Conservation (phyloP, 2,113 vertebrate species). For the Cranoglanis bouderius region DNA sequence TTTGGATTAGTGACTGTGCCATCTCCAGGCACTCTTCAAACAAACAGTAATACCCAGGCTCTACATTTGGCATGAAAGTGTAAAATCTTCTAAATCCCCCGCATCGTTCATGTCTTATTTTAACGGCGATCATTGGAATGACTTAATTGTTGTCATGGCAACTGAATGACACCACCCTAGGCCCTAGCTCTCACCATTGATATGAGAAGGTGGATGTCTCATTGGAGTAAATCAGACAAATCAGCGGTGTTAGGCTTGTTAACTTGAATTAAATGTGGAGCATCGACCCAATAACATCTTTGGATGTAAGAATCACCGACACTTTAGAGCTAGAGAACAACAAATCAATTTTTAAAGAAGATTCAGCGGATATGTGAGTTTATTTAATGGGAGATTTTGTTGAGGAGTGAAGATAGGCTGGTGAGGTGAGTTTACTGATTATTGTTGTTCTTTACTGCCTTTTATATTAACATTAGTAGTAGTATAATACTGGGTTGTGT, state of each 20-base stretch:
- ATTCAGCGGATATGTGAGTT: not conserved
- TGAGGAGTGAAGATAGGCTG: not conserved
- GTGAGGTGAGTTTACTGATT: not conserved
- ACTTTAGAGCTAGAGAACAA: not conserved
- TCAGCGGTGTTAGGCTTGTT: not conserved
- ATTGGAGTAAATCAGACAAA: not conserved
- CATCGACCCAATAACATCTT: no score
- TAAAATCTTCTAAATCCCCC: not conserved
- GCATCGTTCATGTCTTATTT: not conserved
- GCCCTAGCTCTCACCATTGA: not conserved
- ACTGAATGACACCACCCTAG: not conserved
- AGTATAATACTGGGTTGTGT: no score
- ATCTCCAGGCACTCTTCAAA: not conserved
- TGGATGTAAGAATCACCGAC: not conserved
- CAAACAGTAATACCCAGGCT: not conserved
- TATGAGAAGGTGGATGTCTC: not conserved
- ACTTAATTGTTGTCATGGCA: not conserved
- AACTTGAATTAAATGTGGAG: not conserved
- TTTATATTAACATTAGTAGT: not conserved
- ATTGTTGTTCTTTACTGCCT: not conserved
- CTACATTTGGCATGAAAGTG: not conserved
- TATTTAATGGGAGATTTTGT: not conserved
- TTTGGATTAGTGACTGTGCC: not conserved
- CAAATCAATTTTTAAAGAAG: not conserved
- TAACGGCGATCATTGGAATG: not conserved